A percentile compares a stretch with the other conserved stretches of the same genome.
phyloP scores from a whole-genome alignment of 2,113 vertebrate genomes.

The Thunnus maccoyii region DNA sequence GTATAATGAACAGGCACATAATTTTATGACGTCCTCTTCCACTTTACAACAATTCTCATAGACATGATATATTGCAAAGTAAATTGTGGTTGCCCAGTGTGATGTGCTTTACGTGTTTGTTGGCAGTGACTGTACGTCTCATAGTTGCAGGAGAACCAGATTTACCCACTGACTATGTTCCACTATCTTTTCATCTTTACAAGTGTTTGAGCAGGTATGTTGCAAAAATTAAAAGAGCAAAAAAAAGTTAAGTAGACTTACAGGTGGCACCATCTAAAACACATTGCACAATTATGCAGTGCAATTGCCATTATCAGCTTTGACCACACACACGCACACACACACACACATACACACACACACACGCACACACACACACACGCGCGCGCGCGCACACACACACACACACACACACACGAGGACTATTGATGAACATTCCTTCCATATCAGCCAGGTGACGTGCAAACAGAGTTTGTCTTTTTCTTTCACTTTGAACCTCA shows the following conservation, averaged over 20 bases:
- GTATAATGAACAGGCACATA: conserved; percentile 57
- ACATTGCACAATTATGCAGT: too few species aligned
- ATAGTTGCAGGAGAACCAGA: conserved; percentile 37
- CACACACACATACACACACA: conserved; percentile 9
- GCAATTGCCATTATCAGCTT: too few species aligned
- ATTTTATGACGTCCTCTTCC: conserved; percentile 47
- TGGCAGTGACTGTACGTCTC: conserved; percentile 41
- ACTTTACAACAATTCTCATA: conserved; percentile 60
- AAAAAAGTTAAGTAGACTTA: background rate
- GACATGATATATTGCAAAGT: conserved; percentile 62
- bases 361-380: conserved; percentile 8
- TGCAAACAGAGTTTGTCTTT: conserved; percentile 55
- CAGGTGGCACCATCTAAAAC: background rate
- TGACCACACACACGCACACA: too few species aligned
- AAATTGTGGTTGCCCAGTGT: conserved; percentile 48
- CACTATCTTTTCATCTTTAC: background rate
- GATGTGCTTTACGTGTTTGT: conserved; percentile 40
- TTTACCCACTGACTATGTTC: conserved; percentile 16
- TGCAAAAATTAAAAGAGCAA: background rate
- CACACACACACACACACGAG: conserved; percentile 11
- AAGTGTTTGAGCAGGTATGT: background rate
- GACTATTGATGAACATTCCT: conserved; percentile 63
- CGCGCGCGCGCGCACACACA: conserved; percentile 7
- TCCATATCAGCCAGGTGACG: conserved; percentile 55
- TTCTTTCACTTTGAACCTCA: conserved; percentile 31